These are phyloP conservation scores for Himantopus leucocephalus DNA, from an alignment of 2,113 vertebrate genomes.

Conservation along the genomic window DNA sequence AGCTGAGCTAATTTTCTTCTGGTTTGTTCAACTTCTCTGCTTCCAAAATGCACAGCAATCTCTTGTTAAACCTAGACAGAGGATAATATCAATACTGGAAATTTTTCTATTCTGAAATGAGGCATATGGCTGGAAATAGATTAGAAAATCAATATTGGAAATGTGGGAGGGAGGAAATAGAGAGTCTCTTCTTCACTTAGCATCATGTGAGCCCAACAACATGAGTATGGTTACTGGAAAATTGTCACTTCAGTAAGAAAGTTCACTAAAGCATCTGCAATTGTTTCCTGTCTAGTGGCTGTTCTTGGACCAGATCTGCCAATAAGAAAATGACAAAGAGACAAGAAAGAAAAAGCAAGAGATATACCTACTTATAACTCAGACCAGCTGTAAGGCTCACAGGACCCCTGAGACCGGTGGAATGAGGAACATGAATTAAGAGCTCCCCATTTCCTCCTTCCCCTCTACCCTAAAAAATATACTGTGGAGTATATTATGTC, in stretches of 20 bases:
- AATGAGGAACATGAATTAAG: constrained; percentile 21
- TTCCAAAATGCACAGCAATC: neutral
- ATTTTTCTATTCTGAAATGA: constrained; percentile 8
- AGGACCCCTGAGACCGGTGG: constrained; percentile 3
- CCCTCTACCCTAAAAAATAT: constrained; percentile 18
- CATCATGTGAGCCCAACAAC: neutral
- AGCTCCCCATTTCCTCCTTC: constrained; percentile 13
- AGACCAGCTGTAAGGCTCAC: neutral
- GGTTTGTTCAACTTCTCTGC: neutral
- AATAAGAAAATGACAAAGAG: neutral
- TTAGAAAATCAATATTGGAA: constrained; percentile 42
- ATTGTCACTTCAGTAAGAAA: neutral
- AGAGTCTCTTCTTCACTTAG: neutral
- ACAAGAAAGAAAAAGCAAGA: constrained; percentile 4
- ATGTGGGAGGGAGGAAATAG: neutral
- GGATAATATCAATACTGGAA: neutral
- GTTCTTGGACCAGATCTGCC: neutral
- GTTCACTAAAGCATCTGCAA: neutral
- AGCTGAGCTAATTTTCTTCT: neutral
- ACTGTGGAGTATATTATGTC: constrained; percentile 11
- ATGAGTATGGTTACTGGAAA: neutral
- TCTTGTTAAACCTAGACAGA: neutral
- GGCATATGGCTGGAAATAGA: neutral
- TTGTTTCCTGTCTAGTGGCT: neutral
- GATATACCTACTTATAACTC: constrained; percentile 33